These are phyloP conservation scores for Panthera leo DNA, from an alignment of 2,113 vertebrate genomes.

Conservation along the genomic window DNA sequence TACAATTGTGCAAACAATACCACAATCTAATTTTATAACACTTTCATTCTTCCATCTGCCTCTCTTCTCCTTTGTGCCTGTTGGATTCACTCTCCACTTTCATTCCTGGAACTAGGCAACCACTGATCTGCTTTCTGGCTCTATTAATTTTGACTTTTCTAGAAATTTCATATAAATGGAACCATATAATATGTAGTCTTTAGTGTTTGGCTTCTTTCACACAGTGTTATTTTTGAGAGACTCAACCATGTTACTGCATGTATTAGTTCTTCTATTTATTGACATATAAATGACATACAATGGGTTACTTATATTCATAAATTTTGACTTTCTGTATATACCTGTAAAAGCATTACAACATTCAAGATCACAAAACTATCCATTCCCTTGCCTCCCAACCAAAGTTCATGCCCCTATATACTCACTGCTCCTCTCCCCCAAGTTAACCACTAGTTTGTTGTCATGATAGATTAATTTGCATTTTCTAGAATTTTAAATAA, in stretches of 20 bases:
- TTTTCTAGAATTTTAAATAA: conserved; percentile 43
- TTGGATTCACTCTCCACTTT: neutral
- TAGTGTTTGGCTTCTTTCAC: neutral
- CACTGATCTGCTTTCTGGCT: neutral
- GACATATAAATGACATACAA: neutral
- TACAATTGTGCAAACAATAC: neutral
- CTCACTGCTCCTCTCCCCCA: neutral
- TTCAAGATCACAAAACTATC: conserved; percentile 13
- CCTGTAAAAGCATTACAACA: neutral
- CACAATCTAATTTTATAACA: neutral
- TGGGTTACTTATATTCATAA: neutral
- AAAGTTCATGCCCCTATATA: neutral
- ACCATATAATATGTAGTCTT: neutral
- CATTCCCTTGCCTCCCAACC: neutral
- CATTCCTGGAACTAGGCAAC: neutral
- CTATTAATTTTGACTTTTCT: neutral
- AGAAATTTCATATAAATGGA: conserved; percentile 21
- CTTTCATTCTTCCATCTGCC: neutral
- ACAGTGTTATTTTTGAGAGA: neutral
- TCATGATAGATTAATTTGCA: neutral
- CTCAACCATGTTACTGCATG: neutral
- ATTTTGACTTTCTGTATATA: neutral
- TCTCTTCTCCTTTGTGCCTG: neutral
- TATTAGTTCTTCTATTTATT: conserved; percentile 28
- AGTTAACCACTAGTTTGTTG: neutral